Evolutionary conservation across 2,888 invertebrate species (phyloP).

Genomic region (Beris chalybata): DNA sequence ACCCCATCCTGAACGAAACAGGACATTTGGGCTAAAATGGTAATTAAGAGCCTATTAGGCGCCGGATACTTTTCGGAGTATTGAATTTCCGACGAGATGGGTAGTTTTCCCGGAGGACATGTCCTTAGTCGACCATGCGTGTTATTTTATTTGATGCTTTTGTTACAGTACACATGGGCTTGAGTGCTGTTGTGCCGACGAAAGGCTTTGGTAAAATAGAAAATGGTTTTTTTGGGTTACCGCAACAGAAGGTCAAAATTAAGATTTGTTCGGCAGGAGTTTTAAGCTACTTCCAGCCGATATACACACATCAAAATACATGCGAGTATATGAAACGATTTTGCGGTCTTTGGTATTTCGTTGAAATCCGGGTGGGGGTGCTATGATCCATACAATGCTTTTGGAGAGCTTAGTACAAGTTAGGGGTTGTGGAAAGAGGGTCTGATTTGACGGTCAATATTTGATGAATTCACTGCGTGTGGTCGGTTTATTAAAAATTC

Average conservation of each 20-base stretch:
- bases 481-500: constrained; percentile 1
- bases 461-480: constrained; percentile 8
- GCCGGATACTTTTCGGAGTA: constrained; percentile 23
- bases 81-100: constrained; percentile 36
- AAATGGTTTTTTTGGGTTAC: constrained; percentile 31
- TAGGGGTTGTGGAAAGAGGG: background rate
- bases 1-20: background rate
- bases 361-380: too few relatives aligned
- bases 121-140: constrained; percentile 35
- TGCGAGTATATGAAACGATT: too few relatives aligned
- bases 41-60: constrained; percentile 39
- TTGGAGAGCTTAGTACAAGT: background rate
- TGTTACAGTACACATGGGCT: background rate
- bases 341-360: too few relatives aligned
- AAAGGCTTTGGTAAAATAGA: background rate
- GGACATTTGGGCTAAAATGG: constrained; percentile 37
- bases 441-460: background rate
- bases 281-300: background rate
- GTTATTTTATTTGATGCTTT: constrained; percentile 32
- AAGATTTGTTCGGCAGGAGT: constrained; percentile 22
- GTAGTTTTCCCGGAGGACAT: constrained; percentile 38
- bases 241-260: constrained; percentile 35
- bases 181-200: background rate
- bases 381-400: background rate
- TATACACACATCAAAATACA: too few relatives aligned